These are phyloP conservation scores for Oncorhynchus keta DNA, from an alignment of 2,113 vertebrate species.

Conservation along the genomic window DNA sequence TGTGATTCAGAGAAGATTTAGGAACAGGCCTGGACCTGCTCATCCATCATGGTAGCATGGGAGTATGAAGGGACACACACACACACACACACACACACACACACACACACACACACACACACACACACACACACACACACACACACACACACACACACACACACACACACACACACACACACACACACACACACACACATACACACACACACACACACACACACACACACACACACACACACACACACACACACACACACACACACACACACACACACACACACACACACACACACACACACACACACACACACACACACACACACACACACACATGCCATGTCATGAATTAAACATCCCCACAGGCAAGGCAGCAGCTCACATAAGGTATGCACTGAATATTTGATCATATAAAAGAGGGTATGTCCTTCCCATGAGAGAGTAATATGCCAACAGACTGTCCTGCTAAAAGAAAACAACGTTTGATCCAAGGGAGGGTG, in stretches of 20 bases:
- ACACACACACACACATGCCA: neutral
- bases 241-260: too few species aligned
- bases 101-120: too few species aligned
- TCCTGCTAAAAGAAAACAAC: slow-evolving; percentile 28
- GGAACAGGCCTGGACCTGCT: slow-evolving; percentile 62
- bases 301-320: neutral
- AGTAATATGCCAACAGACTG: slow-evolving; percentile 54
- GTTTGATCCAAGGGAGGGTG: slow-evolving; percentile 29
- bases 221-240: neutral
- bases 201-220: neutral
- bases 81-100: too few species aligned
- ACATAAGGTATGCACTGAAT: slow-evolving; percentile 69
- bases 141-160: neutral
- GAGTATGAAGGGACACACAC: slow-evolving; percentile 43
- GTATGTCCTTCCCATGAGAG: slow-evolving; percentile 61
- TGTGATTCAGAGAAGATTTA: slow-evolving; percentile 51
- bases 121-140: neutral
- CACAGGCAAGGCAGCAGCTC: slow-evolving; percentile 37
- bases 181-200: neutral
- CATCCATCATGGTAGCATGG: slow-evolving; percentile 60
- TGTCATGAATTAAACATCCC: slow-evolving; percentile 68
- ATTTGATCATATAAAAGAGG: slow-evolving; percentile 62
- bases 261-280: too few species aligned
- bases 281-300: neutral
- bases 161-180: neutral